phyloP scores from a whole-genome alignment of 2,797 vertebrate species.

The Tympanoctomys barrerae region DNA sequence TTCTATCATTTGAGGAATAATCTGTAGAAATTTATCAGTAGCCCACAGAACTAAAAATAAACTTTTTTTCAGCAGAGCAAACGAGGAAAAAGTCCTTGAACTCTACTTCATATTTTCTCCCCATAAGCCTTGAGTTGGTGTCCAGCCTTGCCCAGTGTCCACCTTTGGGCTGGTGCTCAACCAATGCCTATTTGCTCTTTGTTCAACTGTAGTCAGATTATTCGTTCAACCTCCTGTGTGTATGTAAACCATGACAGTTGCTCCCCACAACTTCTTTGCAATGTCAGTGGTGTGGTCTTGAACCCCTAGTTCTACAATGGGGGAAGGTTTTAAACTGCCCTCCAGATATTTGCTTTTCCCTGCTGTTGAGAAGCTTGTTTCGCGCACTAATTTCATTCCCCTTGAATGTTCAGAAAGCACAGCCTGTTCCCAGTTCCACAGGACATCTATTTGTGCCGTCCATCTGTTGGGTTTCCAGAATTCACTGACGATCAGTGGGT shows the following conservation, averaged over 20 bases:
- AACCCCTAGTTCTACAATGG: background rate
- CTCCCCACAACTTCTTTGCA: background rate
- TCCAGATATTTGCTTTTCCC: constrained; percentile 9
- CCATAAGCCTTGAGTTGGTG: background rate
- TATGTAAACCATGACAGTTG: background rate
- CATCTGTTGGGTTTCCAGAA: constrained; percentile 3
- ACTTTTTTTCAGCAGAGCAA: background rate
- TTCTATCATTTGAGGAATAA: background rate
- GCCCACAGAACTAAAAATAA: background rate
- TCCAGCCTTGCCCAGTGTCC: background rate
- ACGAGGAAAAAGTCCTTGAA: background rate
- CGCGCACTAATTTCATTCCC: background rate
- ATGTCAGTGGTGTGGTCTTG: background rate
- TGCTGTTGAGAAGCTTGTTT: background rate
- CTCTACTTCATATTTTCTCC: background rate
- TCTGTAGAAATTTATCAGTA: background rate
- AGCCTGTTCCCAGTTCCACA: background rate
- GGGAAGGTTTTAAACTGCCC: background rate
- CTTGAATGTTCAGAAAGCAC: background rate
- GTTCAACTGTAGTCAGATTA: background rate
- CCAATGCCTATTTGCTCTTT: background rate
- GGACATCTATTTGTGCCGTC: constrained; percentile 24
- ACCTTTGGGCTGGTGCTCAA: background rate
- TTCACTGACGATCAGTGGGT: background rate
- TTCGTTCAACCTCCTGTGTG: background rate